Evolutionary conservation across 2,888 invertebrate genomes (phyloP).

Genomic region (Agriotes lineatus): DNA sequence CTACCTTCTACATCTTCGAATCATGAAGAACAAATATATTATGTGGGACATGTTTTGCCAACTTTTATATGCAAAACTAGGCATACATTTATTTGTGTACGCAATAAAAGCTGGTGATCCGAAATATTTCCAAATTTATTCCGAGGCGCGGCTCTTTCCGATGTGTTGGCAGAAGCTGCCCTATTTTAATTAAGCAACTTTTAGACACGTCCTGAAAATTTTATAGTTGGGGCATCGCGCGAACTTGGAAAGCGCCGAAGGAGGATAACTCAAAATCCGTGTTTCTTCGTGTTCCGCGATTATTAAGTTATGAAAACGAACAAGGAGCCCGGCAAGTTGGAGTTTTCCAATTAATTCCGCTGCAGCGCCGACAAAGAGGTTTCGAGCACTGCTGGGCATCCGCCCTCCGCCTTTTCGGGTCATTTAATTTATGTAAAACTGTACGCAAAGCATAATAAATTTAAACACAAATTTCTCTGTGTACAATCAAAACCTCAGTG

Average conservation of each 20-base stretch:
- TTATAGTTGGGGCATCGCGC: too few relatives aligned
- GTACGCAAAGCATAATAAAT: slow-evolving; percentile 41
- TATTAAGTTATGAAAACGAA: too few relatives aligned
- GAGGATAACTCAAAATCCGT: too few relatives aligned
- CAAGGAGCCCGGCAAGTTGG: too few relatives aligned
- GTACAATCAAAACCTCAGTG: slow-evolving; percentile 42
- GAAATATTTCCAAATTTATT: slow-evolving; percentile 1
- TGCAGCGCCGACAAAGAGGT: slow-evolving; percentile 8
- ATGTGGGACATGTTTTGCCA: background rate
- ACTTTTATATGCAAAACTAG: background rate
- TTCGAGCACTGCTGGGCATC: slow-evolving; percentile 18
- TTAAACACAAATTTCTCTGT: slow-evolving; percentile 40
- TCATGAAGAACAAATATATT: slow-evolving; percentile 1
- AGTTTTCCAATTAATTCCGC: slow-evolving; percentile 11
- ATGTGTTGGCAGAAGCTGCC: too few relatives aligned
- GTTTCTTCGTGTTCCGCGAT: too few relatives aligned
- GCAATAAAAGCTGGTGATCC: background rate
- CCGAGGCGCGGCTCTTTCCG: too few relatives aligned
- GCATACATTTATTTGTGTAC: background rate
- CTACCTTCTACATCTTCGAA: background rate
- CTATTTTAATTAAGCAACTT: too few relatives aligned
- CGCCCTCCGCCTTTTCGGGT: slow-evolving; percentile 24
- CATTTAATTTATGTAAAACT: slow-evolving; percentile 43
- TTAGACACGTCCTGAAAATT: too few relatives aligned
- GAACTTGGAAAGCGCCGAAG: too few relatives aligned